Percentiles rank a stretch among this genome's conserved stretches.
Conservation (phyloP, 2,113 vertebrate species). For the Eublepharis macularius region DNA sequence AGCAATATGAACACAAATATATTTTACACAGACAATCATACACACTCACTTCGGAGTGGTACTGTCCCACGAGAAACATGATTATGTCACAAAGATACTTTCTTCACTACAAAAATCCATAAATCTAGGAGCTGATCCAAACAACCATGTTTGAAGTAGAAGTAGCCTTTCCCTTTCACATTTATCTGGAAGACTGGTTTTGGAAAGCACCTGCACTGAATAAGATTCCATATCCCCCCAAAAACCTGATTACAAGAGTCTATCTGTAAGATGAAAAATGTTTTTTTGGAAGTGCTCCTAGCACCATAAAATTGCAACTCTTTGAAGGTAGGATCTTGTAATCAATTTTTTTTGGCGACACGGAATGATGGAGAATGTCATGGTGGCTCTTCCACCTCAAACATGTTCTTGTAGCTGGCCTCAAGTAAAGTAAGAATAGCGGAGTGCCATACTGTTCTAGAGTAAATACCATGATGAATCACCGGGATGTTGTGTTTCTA, state of each 20-base stretch:
- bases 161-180: not conserved
- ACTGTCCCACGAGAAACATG: no score
- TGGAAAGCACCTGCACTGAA: not conserved
- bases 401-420: not conserved
- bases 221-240: not conserved
- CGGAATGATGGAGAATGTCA: not conserved
- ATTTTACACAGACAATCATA: no score
- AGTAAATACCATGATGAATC: slow-evolving; percentile 7
- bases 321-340: no score
- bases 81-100: not conserved
- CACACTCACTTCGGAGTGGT: no score
- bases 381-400: not conserved
- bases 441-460: not conserved
- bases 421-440: not conserved
- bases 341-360: no score
- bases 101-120: not conserved
- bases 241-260: not conserved
- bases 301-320: no score
- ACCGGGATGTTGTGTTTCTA: slow-evolving; percentile 21
- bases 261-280: no score
- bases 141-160: not conserved
- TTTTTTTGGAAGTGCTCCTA: no score
- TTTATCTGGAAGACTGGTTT: not conserved
- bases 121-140: not conserved
- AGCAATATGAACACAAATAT: no score